Base-by-base conservation (phyloP, 1,140 invertebrate species). In the Eurosta solidaginis region DNA sequence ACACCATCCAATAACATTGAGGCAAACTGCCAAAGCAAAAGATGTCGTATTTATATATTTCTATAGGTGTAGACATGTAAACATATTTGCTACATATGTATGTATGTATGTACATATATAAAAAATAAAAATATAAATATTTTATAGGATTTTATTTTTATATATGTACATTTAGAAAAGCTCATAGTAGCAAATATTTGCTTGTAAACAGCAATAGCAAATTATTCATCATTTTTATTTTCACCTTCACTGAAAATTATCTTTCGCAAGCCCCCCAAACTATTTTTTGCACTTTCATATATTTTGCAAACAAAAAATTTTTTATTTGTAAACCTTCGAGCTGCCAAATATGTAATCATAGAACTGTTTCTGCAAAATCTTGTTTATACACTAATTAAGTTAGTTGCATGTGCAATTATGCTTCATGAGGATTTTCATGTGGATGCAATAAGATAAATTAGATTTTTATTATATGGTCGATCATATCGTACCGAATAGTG, bases 401-500 rank as follows among this genome's bases (percentile, higher is more conserved):
- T n/a, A 68, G 40, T 68, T 42, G 40, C 36, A 40, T 40, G 59
- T 68, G 40, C 33, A 68, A 68, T 29, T 20, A 68, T n/a, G 17
- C 33, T 40, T 68, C 59, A 68, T 68, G 59, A 68, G 59, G n/a
- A n/a, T n/a, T n/a, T n/a, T n/a, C n/a, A n/a, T n/a, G n/a, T n/a
- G n/a, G n/a, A n/a, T 29, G 36, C 33, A 68, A 68, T 68, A 68
- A 42, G 33, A 68, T 68, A 68, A 68, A 68, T 42, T 68, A 68
- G n/a, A n/a, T 22, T 40, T 42, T 68, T n/a, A n/a, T n/a, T n/a
- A n/a, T n/a, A n/a, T n/a, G n/a, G n/a, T n/a, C n/a, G n/a, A n/a
- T n/a, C n/a, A n/a, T n/a, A n/a, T n/a, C n/a, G n/a, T n/a, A n/a
- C n/a, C n/a, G n/a, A n/a, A n/a, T n/a, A n/a, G n/a, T n/a, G n/a